Base-by-base conservation (phyloP, 2,113 vertebrate species). In the Australoheros scitulus region DNA sequence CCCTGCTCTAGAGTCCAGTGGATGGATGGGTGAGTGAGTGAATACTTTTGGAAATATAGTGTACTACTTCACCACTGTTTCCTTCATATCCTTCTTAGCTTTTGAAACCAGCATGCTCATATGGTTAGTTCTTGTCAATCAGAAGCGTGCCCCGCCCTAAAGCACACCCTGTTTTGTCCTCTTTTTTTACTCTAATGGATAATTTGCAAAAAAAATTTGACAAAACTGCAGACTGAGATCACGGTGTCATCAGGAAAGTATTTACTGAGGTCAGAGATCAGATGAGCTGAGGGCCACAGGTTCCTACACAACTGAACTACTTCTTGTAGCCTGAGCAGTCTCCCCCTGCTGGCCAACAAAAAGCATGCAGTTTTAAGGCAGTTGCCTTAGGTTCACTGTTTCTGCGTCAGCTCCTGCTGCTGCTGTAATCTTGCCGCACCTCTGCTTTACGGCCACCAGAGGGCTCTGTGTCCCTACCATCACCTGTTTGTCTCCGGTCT, bases 321-420 rank as follows among this genome's bases (percentile, higher is more conserved):
- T 26, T 47, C 18, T 5, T 68, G 26, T 43, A 70, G 9, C 24
- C 65, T 50, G 64, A 20, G 41, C 9, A 50, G 64, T 50, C 64
- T 70, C 64, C 41, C 41, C 41, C 64, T 50, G 15, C 24, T 50
- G 64, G 41, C 18, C 41, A 70, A 50, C 15, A 2, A 18, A 4
- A 24, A 24, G 24, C 15, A 20, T 70, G 41, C 65, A 29, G 15
- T 29, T 70, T 70, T 50, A 70, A 70, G 43, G 29, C 22, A 70
- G 15, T 15, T 43, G 41, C 41, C 36, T 41, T 41, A 3, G 14
- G 22, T 70, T 70, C 41, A 70, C 0, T 0, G 1, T 0, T 68
- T 68, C 64, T 20, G 24, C 24, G 11, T 50, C 50, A 50, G 24
- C 64, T 29, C 6, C 22, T 70, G 3, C 41, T 43, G 43, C 64